These are phyloP conservation scores for Elymnias hypermnestra DNA, from an alignment of 1,140 invertebrate genomes.

Conservation along the genomic window DNA sequence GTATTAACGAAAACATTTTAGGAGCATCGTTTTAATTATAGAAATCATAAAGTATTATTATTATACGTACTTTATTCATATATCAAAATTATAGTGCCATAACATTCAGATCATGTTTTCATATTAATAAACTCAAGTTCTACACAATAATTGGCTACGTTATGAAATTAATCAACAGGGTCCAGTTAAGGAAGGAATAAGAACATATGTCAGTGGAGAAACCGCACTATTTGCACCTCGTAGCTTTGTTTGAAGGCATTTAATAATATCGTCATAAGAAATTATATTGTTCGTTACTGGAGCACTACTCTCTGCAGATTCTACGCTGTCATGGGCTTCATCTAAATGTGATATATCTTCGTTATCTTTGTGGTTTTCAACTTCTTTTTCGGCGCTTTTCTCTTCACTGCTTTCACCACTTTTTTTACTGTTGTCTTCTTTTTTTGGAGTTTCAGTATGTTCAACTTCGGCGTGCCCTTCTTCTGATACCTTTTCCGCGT, in stretches of 20 bases:
- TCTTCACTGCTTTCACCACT: constrained; percentile 19
- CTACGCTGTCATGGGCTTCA: constrained; percentile 4
- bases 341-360: no score
- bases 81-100: no score
- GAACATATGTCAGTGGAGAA: constrained; percentile 35
- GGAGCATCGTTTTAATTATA: no score
- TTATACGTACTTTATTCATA: no score
- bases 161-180: constrained; percentile 18
- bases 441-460: constrained; percentile 6
- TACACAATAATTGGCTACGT: constrained; percentile 9
- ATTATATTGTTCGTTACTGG: constrained; percentile 24
- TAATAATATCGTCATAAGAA: constrained; percentile 49
- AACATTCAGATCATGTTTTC: no score
- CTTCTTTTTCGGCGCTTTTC: background rate
- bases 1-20: no score
- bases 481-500: constrained; percentile 8
- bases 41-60: no score
- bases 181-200: constrained; percentile 25
- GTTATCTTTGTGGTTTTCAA: background rate
- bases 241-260: constrained; percentile 45
- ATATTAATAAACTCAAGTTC: no score
- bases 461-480: constrained; percentile 18
- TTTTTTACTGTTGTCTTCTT: constrained; percentile 1
- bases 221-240: constrained; percentile 23
- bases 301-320: background rate